Base-by-base conservation (phyloP, 2,888 invertebrate genomes). In the Galeruca laticollis region DNA sequence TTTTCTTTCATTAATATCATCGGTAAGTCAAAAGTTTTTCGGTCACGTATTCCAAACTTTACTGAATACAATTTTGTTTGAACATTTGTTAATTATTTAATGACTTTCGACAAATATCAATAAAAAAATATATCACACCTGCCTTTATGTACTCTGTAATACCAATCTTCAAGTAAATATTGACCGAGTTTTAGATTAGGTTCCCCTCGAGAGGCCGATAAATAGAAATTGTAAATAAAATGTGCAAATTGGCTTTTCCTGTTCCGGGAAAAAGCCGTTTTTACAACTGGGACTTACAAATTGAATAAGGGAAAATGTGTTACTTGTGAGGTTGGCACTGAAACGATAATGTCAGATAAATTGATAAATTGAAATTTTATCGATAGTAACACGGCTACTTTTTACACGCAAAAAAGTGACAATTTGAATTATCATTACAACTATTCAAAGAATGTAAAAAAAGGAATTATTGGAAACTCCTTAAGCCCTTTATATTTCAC, bases 151-250 rank as follows among this genome's bases (percentile, higher is more conserved):
- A 63, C 40, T 15, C 51, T 33, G 35, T 15, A 47, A 43, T 13
- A 37, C 54, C 37, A 63, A 69, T 70, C 69, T 72, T 37, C 20
- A 52, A 35, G 63, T 67, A 73, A 73, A 73, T 70, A 73, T 73
- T 73, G 66, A 56, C 49, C 56, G 61, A 62, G 60, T 59, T 68
- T 60, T 63, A 64, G 72, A 72, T 72, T 69, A 68, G 69, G 62
- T 63, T 63, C 33, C 33, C 60, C n/a, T 49, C 15, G 31, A 47
- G 15, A 60, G 11, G 47, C n/a, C n/a, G 31, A 60, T 43, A 49
- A 3, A 40, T 40, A 59, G 60, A 60, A 60, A 60, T 15, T 47
- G 21, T 49, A 47, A 31, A 60, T 60, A 49, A 60, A 60, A 60
- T 49, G 60, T 60, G 60, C 60, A 49, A 60, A 60, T 33, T 60